Evolutionary conservation across 2,797 vertebrate genomes (phyloP), one percentile per base, ranked within the genome.

Genomic region (Holocentrus rufus): DNA sequence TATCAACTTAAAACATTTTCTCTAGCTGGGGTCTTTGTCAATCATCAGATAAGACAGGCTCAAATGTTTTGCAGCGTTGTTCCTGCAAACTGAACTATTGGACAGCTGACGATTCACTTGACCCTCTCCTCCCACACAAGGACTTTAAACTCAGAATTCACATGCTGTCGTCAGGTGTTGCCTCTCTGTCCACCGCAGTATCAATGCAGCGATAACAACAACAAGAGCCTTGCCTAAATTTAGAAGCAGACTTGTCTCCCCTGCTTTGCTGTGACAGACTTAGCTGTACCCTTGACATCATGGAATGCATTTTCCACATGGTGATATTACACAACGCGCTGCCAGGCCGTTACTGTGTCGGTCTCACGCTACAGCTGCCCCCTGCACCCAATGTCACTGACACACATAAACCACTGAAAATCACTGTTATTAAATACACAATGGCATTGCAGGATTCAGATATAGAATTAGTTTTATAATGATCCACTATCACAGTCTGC

Each of bases 181-280:
- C 72, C 78, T 73, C 75, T 78, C 31, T 34, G 4, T 83, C 72
- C 80, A 77, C 76, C 87, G 66, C 56, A 63, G 78, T 78, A 80
- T 87, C 84, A 80, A 78, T 63, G 77, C 58, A 52, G 72, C 30
- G 93, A 93, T 94, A 92, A 92, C 84, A 90, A 92, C 84, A 90
- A 87, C 82, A 57, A 88, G 76, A 85, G 87, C 74, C 69, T 70
- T 25, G 55, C 65, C 90, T 92, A 93, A 93, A 89, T 91, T 91
- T 92, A 91, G 89, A 82, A 53, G 5, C 56, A 22, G 31, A 79
- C 76, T 84, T 80, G 73, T 75, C 76, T 66, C 70, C 60, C n/a
- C 64, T 60, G 59, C 55, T 85, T 72, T 65, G 39, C 83, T 81
- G 71, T 72, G 84, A 88, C 69, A 2, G 62, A 82, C 80, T 86